These are phyloP conservation scores for Mycetomoellerius zeteki DNA, from an alignment of 1,140 invertebrate species.

Conservation along the genomic window DNA sequence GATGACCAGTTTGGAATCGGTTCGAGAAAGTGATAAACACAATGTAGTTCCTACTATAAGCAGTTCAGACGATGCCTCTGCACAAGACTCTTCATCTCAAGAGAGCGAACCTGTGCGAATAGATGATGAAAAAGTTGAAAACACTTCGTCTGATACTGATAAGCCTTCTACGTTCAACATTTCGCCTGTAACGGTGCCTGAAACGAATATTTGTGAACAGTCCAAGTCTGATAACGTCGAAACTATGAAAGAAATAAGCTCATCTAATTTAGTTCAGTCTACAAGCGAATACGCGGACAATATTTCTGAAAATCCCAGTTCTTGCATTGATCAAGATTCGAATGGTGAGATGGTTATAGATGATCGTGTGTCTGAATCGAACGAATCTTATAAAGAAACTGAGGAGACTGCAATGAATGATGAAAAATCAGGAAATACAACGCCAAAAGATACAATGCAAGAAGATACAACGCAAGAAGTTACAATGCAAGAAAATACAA, in stretches of 20 bases:
- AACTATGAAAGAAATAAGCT: slow-evolving; percentile 44
- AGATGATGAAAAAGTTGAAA: slow-evolving; percentile 47
- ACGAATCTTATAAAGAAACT: slow-evolving; percentile 64
- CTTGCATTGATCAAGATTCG: slow-evolving; percentile 76
- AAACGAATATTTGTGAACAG: slow-evolving; percentile 61
- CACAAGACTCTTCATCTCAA: slow-evolving; percentile 17
- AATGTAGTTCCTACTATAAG: slow-evolving; percentile 71
- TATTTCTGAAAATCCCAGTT: slow-evolving; percentile 73
- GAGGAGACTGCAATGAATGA: slow-evolving; percentile 41
- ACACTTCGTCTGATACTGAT: slow-evolving; percentile 33
- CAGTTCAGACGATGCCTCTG: slow-evolving; percentile 64
- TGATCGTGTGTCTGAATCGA: slow-evolving; percentile 71
- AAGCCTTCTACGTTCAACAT: slow-evolving; percentile 59
- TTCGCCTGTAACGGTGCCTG: slow-evolving; percentile 61
- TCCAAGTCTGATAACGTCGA: slow-evolving; percentile 55
- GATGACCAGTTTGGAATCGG: slow-evolving; percentile 64
- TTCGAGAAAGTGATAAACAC: slow-evolving; percentile 59
- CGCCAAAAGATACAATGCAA: neutral
- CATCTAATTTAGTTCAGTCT: slow-evolving; percentile 57
- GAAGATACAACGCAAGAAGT: too few relatives aligned
- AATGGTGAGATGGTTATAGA: slow-evolving; percentile 76
- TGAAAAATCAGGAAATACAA: neutral
- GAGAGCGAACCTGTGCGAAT: slow-evolving; percentile 35
- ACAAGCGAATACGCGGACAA: slow-evolving; percentile 55
- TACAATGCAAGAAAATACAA: neutral